Evolutionary conservation across 1,140 invertebrate genomes (phyloP), one percentile per base, ranked within the genome.

Genomic region (Ephestia elutella): DNA sequence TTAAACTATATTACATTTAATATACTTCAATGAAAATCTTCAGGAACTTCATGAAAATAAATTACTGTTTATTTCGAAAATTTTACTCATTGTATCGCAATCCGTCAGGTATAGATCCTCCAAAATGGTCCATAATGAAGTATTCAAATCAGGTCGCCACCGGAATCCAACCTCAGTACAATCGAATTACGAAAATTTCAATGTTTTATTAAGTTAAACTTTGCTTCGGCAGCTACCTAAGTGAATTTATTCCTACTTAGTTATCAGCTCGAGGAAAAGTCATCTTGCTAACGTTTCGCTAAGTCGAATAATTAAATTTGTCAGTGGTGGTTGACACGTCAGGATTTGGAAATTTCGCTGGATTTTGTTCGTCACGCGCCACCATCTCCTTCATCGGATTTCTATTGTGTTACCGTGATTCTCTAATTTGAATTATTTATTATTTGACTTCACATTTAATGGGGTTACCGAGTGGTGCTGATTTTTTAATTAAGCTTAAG

Each of bases 221-320:
- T 85, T 83, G 74, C 82, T 76, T 82, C 81, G 78, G 79, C 73
- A 71, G 74, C 75, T 80, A 44, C 38, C 64, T 88, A 88, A 88
- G 77, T 84, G 82, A 86, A 88, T 88, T 88, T 88, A 84, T 88
- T 80, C 80, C 75, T 88, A 88, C 83, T 86, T 86, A 86, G 83
- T 86, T 87, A 88, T 86, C 75, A 82, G 75, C 75, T 78, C 74
- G 68, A 73, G 65, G 79, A 83, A 78, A 82, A 86, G 82, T 86
- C 82, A 82, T 87, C 81, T 86, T 78, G 78, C 79, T 86, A 86
- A 86, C 86, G 80, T 86, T 86, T 84, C 81, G 75, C 73, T 86
- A 86, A 86, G 77, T 88, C 83, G 83, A 86, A 86, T 88, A 88
- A 88, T 88, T 84, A 80, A 83, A 86, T 88, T 86, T 88, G 83